Base-by-base conservation (phyloP, 2,113 vertebrate genomes). In the Notechis scutatus region DNA sequence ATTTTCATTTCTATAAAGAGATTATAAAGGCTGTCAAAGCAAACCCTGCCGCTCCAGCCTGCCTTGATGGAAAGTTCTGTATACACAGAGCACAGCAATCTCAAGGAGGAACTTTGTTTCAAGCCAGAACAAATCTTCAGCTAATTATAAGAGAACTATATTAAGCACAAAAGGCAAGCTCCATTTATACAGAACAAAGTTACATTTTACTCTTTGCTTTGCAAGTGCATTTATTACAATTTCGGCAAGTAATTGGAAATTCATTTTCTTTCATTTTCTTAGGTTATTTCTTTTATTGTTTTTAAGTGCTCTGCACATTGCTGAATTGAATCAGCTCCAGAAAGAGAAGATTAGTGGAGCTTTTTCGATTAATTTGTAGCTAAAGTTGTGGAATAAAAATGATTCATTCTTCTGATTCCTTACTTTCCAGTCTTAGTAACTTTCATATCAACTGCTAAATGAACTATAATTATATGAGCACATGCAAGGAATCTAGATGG, bases 111-210 rank as follows among this genome's bases (percentile, higher is more conserved):
- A 98, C 97, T 98, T 98, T 97, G 98, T 98, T 98, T 98, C 97
- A 97, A 98, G 97, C 97, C 97, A 98, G 98, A 98, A 98, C 98
- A 98, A 98, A 98, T 98, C 98, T 97, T 98, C 97, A 96, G 97
- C 97, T 98, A 98, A 98, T 98, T 98, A 98, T 98, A 98, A 98
- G 96, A 97, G 98, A 98, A 98, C 98, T 98, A 98, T 98, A 98
- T 98, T 98, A 98, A 98, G 97, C 98, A 98, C 97, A 98, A 98
- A 98, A 98, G 97, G 97, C 97, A 98, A 98, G 97, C 98, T 98
- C 97, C 97, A 98, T 98, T 98, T 98, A 98, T 96, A 97, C 94
- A 93, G 97, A 97, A 97, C 96, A 97, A 98, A 98, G 97, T 98
- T 98, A 97, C 96, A 97, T 98, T 98, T 97, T 97, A 97, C 96